Percentiles rank a stretch among this genome's conserved stretches.
Conservation (phyloP, 2,797 vertebrate species). For the Hemitrygon akajei region DNA sequence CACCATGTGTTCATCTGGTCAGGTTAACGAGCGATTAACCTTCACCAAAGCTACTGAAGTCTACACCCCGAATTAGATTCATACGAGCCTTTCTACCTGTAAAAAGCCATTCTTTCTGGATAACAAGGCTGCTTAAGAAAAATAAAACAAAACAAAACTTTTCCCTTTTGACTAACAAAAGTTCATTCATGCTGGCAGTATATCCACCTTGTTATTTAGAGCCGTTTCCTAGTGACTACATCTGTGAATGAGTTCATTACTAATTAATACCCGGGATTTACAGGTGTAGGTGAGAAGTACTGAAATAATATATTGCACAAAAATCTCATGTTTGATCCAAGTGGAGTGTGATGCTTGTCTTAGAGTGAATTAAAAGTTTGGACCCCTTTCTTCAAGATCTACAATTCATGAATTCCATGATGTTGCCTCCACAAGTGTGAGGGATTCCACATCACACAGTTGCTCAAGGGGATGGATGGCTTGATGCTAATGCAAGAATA, state of each 20-base stretch:
- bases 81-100: conserved; percentile 41
- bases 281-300: conserved; percentile 26
- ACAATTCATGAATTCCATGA: neutral
- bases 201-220: conserved; percentile 23
- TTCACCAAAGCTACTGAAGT: conserved; percentile 55
- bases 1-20: conserved; percentile 60
- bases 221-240: conserved; percentile 16
- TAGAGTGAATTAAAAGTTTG: neutral
- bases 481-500: neutral
- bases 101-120: conserved; percentile 19
- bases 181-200: conserved; percentile 22
- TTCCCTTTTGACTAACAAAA: conserved; percentile 28
- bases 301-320: neutral
- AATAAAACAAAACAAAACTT: conserved; percentile 23
- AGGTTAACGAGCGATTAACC: conserved; percentile 77
- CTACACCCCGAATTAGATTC: conserved; percentile 56
- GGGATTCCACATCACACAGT: neutral
- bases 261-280: conserved; percentile 10
- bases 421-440: neutral
- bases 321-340: neutral
- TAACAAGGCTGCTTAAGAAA: conserved; percentile 34
- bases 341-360: neutral
- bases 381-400: neutral
- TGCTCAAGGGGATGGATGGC: neutral
- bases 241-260: conserved; percentile 25